A percentile compares a stretch with the other conserved stretches of the same genome.
Conservation (phyloP, 2,888 invertebrate species). For the Philhelius pedissequus region DNA sequence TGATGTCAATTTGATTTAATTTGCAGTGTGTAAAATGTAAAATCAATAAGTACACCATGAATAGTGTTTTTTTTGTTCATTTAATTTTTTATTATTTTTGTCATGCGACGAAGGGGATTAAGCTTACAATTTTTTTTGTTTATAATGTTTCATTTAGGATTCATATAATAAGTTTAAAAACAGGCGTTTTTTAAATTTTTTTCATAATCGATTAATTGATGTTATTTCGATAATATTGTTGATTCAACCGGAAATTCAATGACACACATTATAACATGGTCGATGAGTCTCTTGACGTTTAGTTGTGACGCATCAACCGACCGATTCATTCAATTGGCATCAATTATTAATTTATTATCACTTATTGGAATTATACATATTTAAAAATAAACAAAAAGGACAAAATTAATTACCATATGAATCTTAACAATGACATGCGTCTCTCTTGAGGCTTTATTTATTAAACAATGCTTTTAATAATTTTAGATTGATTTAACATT, state of each 20-base stretch:
- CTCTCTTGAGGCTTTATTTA: too few species aligned
- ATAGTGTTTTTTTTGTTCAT: too few species aligned
- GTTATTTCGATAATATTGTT: not conserved
- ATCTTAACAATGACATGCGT: too few species aligned
- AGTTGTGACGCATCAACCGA: conserved; percentile 10
- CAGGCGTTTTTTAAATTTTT: not conserved
- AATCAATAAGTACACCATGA: not conserved
- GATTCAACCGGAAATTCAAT: conserved; percentile 26
- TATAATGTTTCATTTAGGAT: not conserved
- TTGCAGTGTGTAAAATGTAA: not conserved
- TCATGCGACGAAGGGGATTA: not conserved
- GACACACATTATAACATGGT: conserved; percentile 1
- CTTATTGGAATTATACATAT: conserved; percentile 5
- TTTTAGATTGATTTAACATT: too few species aligned
- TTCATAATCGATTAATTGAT: not conserved
- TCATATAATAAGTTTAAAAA: not conserved
- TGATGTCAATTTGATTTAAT: conserved; percentile 19
- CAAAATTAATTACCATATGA: too few species aligned
- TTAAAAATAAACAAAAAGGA: too few species aligned
- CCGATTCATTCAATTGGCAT: conserved; percentile 8
- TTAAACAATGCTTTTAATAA: too few species aligned
- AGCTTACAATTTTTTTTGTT: not conserved
- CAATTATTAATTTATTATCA: conserved; percentile 10
- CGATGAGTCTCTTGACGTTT: conserved; percentile 19
- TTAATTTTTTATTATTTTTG: not conserved